Evolutionary conservation across 2,797 vertebrate species (phyloP).

Genomic region (Todus mexicanus): DNA sequence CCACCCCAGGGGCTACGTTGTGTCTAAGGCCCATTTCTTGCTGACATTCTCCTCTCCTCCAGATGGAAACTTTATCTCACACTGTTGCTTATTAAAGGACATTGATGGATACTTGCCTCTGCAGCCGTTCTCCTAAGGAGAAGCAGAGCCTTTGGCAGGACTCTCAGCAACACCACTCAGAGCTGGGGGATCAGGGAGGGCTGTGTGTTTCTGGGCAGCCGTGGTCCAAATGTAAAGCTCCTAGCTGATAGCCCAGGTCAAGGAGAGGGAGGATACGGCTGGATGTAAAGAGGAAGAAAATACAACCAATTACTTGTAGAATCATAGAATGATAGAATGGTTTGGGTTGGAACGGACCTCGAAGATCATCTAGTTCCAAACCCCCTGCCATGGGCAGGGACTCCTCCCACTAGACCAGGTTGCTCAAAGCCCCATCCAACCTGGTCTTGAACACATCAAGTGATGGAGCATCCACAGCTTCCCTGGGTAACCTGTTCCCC

Average conservation of each 20-base stretch:
- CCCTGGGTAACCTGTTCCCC: background rate
- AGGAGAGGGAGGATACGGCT: background rate
- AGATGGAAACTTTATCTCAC: conserved; percentile 25
- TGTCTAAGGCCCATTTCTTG: background rate
- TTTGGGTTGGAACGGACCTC: background rate
- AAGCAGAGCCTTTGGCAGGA: background rate
- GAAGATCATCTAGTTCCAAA: background rate
- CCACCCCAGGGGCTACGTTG: background rate
- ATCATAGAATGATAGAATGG: background rate
- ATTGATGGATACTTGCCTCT: background rate
- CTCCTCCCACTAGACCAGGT: background rate
- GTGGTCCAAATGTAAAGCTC: background rate
- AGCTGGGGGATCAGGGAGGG: rapidly evolving
- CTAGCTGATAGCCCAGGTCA: background rate
- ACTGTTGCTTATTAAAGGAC: background rate
- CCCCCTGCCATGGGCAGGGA: background rate
- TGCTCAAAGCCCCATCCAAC: background rate
- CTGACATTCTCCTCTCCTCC: background rate
- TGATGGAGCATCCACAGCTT: background rate
- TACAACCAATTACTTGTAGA: background rate
- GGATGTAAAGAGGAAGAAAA: background rate
- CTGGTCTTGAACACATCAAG: background rate
- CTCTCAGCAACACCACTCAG: background rate
- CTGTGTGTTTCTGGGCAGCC: background rate
- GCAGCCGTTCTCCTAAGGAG: background rate